Percentiles rank a stretch among this genome's conserved stretches.
These are phyloP conservation scores for Recurvirostra avosetta DNA, from an alignment of 2,113 vertebrate species.

Conservation along the genomic window DNA sequence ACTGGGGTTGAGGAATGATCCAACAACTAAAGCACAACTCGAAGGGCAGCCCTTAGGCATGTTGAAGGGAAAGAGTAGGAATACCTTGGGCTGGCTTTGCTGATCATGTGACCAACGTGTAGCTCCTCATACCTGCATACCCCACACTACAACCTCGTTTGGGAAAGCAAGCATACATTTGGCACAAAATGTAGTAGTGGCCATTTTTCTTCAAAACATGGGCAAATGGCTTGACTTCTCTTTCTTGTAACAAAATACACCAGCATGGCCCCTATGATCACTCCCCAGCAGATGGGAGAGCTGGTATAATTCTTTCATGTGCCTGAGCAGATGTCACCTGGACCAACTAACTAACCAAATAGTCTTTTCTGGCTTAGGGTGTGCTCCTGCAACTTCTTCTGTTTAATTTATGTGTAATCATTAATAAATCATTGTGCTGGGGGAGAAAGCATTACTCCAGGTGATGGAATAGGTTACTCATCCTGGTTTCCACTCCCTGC, in stretches of 20 bases:
- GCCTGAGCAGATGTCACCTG: neutral
- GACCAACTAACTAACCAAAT: neutral
- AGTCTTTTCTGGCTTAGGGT: conserved; percentile 5
- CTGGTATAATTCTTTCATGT: neutral
- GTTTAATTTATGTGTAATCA: conserved; percentile 36
- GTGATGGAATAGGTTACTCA: conserved; percentile 30
- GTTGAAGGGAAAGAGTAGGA: neutral
- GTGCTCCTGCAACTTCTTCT: conserved; percentile 6
- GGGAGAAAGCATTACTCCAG: conserved; percentile 21
- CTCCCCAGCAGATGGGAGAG: neutral
- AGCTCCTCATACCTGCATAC: neutral
- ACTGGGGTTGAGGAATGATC: neutral
- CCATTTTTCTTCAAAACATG: neutral
- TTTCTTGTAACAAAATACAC: neutral
- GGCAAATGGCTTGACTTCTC: neutral
- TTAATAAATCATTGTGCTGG: conserved; percentile 35
- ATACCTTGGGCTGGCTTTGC: neutral
- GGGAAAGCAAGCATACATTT: neutral
- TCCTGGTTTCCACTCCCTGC: neutral
- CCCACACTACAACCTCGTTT: neutral
- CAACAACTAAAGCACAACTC: neutral
- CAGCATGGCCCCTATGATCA: neutral
- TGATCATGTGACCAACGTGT: neutral
- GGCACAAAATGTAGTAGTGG: neutral
- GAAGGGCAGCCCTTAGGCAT: neutral